Conservation (phyloP, 2,797 vertebrate species). For the Psittacula derbiana region DNA sequence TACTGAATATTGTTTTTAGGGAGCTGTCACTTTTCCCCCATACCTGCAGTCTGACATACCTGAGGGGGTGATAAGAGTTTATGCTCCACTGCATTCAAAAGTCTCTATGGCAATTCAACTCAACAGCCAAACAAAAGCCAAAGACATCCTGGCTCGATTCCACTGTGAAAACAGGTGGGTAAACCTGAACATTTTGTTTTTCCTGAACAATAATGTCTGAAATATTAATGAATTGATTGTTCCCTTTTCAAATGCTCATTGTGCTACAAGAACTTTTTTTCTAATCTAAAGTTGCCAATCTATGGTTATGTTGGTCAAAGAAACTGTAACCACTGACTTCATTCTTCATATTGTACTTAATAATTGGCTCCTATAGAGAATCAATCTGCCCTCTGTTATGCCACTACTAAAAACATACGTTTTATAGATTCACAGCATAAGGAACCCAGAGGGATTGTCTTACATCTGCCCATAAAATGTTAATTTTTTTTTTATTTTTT, state of each 20-base stretch:
- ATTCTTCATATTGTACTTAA: background rate
- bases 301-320: background rate
- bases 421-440: background rate
- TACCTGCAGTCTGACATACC: slow-evolving; percentile 85
- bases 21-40: slow-evolving; percentile 45
- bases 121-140: slow-evolving; percentile 85
- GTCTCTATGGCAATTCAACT: slow-evolving; percentile 96
- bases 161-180: slow-evolving; percentile 86
- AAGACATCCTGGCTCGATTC: slow-evolving; percentile 88
- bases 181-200: slow-evolving; percentile 25
- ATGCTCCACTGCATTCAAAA: slow-evolving; percentile 90
- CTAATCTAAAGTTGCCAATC: background rate
- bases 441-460: background rate
- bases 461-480: background rate
- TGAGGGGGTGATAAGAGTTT: slow-evolving; percentile 91
- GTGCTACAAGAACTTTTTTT: background rate
- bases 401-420: background rate
- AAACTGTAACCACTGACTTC: background rate
- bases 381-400: background rate
- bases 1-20: slow-evolving; percentile 33
- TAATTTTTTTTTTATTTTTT: background rate
- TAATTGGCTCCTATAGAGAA: background rate
- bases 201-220: background rate
- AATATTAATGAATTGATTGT: background rate
- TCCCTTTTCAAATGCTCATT: background rate